phyloP scores from a whole-genome alignment of 2,888 invertebrate genomes.

The Theretra japonica region DNA sequence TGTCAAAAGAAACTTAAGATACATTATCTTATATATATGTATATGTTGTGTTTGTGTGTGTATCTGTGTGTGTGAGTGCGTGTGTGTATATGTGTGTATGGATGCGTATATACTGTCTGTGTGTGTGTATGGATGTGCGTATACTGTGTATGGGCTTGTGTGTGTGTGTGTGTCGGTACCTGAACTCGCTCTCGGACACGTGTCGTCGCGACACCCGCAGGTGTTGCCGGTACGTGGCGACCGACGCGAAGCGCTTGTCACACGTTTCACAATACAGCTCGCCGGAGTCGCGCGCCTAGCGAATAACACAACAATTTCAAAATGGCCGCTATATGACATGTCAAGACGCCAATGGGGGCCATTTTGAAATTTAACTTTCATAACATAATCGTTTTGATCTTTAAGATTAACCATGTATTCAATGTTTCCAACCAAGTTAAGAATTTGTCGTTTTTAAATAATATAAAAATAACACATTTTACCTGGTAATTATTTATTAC shows the following conservation, averaged over 20 bases:
- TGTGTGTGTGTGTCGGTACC: conserved; percentile 47
- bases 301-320: neutral
- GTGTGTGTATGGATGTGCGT: neutral
- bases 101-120: neutral
- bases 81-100: neutral
- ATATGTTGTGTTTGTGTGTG: too few relatives aligned
- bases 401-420: too few relatives aligned
- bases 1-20: too few relatives aligned
- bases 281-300: conserved; percentile 70
- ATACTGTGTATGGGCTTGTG: neutral
- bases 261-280: conserved; percentile 71
- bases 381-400: too few relatives aligned
- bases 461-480: too few relatives aligned
- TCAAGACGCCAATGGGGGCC: neutral
- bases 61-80: too few relatives aligned
- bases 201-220: conserved; percentile 64
- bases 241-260: conserved; percentile 73
- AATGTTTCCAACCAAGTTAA: too few relatives aligned
- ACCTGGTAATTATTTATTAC: too few relatives aligned
- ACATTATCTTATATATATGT: too few relatives aligned
- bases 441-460: too few relatives aligned
- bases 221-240: conserved; percentile 75
- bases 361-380: too few relatives aligned
- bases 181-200: conserved; percentile 71
- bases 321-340: too few relatives aligned